Evolutionary conservation across 2,113 vertebrate species (phyloP).

Genomic region (Nothobranchius kuhntae): DNA sequence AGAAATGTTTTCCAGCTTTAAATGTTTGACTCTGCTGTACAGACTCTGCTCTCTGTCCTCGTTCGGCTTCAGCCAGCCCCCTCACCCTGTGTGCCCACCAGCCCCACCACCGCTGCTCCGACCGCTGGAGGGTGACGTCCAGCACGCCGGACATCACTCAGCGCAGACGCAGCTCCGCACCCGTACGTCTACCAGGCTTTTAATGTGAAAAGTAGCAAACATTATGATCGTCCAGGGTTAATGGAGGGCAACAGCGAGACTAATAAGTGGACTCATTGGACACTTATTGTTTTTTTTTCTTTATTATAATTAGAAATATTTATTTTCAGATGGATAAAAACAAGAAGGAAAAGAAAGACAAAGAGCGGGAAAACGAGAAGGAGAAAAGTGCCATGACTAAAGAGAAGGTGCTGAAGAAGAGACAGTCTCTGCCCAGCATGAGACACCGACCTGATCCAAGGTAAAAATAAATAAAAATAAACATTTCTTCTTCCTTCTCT

Average conservation of each 20-base stretch:
- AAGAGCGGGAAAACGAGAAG: conserved; percentile 93
- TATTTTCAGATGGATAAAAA: conserved; percentile 81
- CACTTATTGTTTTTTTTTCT: neutral
- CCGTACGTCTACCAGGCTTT: conserved; percentile 73
- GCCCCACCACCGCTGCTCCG: conserved; percentile 85
- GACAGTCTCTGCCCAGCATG: conserved; percentile 85
- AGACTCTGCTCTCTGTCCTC: conserved; percentile 90
- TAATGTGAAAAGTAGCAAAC: neutral
- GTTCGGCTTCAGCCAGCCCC: conserved; percentile 92
- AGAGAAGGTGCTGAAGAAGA: conserved; percentile 89
- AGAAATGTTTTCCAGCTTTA: neutral
- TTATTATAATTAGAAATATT: conserved; percentile 5
- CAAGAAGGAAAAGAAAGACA: conserved; percentile 96
- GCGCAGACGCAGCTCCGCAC: conserved; percentile 82
- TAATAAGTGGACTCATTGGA: neutral
- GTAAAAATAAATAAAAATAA: conserved; percentile 44
- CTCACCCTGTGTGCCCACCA: conserved; percentile 86
- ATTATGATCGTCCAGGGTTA: neutral
- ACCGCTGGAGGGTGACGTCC: conserved; percentile 81
- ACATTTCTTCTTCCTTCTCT: too few species aligned
- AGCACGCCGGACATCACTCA: conserved; percentile 85
- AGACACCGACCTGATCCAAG: conserved; percentile 75
- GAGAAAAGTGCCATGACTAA: conserved; percentile 89
- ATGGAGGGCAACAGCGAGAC: neutral
- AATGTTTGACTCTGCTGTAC: conserved; percentile 7